Base-by-base conservation (phyloP, 2,113 vertebrate genomes). In the Plectropomus leopardus region DNA sequence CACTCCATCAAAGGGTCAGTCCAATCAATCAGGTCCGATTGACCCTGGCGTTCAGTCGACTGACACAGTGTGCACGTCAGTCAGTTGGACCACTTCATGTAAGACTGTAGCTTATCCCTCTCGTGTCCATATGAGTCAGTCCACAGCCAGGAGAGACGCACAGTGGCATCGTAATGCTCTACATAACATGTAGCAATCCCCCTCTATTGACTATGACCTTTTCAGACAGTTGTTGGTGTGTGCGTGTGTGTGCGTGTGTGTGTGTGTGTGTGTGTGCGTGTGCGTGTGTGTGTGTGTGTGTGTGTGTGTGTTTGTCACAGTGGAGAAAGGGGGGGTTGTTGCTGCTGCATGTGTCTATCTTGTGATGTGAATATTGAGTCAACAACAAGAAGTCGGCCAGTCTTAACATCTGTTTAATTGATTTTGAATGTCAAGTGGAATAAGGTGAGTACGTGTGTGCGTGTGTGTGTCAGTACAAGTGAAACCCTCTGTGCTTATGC, bases 381-480 rank as follows among this genome's bases (percentile, higher is more conserved):
- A 80, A 84, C 81, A 74, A 79, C 48, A 70, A 82, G 58, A 78
- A 78, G 83, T 78, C 23, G 6, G 66, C 63, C 53, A 45, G 78
- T 85, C 79, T 86, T 86, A 88, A 92, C 88, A 93, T 91, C 86
- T 90, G 87, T 93, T 93, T 92, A 91, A 94, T 93, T 91, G 91
- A 94, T 93, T 92, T 87, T 80, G 74, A 93, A 89, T 91, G 88
- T 90, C 85, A 86, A 90, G 79, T 85, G 81, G 78, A 83, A 78
- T 83, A 83, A 87, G 83, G 78, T 88, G 84, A 28, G 78, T 61
- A 71, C 71, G 74, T 83, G 80, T 58, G 24, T 26, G 30, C 23
- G 50, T 44, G 42, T 57, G 53, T 47, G 60, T 78, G 74, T n/a
- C 58, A 75, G 59, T 76, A 88, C 60, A 72, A 80, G 86, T 70